Evolutionary conservation across 2,113 vertebrate genomes (phyloP), one percentile per base, ranked within the genome.

Genomic region (Burhinus oedicnemus): DNA sequence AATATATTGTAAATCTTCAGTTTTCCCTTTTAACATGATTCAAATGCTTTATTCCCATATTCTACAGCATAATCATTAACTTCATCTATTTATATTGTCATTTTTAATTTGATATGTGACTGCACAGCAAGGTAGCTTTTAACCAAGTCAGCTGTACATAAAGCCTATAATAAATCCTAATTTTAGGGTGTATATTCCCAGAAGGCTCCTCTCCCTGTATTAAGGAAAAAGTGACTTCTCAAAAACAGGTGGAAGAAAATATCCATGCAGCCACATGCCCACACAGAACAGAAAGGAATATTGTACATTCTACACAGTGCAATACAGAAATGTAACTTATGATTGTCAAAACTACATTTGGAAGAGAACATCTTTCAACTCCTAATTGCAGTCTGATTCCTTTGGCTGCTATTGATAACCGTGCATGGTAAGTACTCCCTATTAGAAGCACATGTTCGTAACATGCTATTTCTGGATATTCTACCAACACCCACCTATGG

Each of bases 91-190:
- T 95, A 69, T 79, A 90, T 82, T 58, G 68, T 86, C 18, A 94
- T 85, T 95, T 86, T 91, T 76, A 85, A 96, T 94, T 88, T 95
- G 92, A 55, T 85, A 91, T 65, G 70, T 71, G 81, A 89, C 57
- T 92, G 78, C 62, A 77, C 74, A 79, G 62, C 58, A 79, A 83
- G 52, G 45, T 19, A 72, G 80, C 49, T 94, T 95, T 95, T 87
- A 96, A 88, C 49, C 78, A 90, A 90, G 74, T 91, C 89, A 95
- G 72, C 65, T 89, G 81, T 91, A 79, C 38, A 58, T 80, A 64
- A 94, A 77, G 42, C 30, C 78, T 62, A 71, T 68, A 89, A 89
- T 93, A 88, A 83, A 90, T 77, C 11, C 68, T 85, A 78, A 93
- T 96, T 92, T 95, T 45, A 76, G 69, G 10, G 14, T 65, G 6